A percentile compares a stretch with the other conserved stretches of the same genome.
Conservation (phyloP, 2,797 vertebrate genomes). For the Poecilia wingei region DNA sequence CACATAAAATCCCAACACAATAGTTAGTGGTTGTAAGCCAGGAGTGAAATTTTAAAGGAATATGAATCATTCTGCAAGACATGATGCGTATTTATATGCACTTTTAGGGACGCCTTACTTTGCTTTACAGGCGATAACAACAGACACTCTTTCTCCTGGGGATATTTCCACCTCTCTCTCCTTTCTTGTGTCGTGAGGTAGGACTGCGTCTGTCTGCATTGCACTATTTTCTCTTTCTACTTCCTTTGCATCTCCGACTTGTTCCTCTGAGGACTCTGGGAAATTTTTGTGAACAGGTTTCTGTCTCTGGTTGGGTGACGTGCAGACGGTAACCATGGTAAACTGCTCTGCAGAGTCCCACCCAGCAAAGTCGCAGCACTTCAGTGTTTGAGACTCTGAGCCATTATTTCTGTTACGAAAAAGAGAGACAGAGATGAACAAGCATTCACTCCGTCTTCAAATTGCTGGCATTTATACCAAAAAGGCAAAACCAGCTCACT, state of each 20-base stretch:
- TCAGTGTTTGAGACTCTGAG: conserved; percentile 78
- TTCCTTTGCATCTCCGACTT: conserved; percentile 17
- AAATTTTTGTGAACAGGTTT: conserved; percentile 7
- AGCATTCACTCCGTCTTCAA: not conserved
- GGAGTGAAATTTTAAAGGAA: not conserved
- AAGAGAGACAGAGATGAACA: not conserved
- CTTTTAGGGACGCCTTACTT: conserved; percentile 66
- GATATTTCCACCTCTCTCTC: conserved; percentile 62
- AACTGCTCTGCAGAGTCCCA: conserved; percentile 92
- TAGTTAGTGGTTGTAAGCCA: not conserved
- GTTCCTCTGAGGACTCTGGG: conserved; percentile 21
- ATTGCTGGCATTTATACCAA: not conserved
- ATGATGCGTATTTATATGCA: not conserved
- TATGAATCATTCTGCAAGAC: not conserved
- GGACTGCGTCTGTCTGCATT: not conserved
- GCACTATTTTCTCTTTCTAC: conserved; percentile 10
- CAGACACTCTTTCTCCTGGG: conserved; percentile 69
- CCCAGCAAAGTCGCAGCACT: conserved; percentile 87
- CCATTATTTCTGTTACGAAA: conserved; percentile 87
- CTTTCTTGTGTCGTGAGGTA: conserved; percentile 11
- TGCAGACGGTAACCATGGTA: conserved; percentile 61
- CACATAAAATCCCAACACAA: not conserved
- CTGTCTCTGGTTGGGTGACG: conserved; percentile 5
- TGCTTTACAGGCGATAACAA: conserved; percentile 70
- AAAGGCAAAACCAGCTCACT: conserved; percentile 80